phyloP scores from a whole-genome alignment of 2,888 invertebrate species.

The Agrotis puta region DNA sequence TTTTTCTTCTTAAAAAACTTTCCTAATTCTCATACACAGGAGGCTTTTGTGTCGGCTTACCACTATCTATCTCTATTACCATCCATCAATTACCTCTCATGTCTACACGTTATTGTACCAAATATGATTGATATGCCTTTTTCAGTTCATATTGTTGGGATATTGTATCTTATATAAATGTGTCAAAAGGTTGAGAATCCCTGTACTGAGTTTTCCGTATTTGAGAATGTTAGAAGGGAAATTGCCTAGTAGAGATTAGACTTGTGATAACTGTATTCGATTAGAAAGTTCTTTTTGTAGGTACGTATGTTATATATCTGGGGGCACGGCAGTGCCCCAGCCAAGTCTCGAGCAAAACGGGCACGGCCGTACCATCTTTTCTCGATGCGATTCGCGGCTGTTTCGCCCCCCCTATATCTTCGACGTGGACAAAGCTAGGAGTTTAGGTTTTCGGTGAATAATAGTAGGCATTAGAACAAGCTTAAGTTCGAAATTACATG shows the following conservation, averaged over 20 bases:
- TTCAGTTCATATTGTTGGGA: not conserved
- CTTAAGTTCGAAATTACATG: no score
- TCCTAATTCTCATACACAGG: no score
- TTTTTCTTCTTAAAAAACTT: no score
- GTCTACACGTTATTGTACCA: conserved; percentile 1
- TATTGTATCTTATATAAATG: conserved; percentile 10
- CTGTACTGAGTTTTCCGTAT: conserved; percentile 8
- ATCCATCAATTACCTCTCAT: conserved; percentile 15
- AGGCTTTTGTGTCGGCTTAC: not conserved
- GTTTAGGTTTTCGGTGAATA: no score
- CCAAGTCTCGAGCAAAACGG: no score
- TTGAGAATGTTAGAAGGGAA: conserved; percentile 1
- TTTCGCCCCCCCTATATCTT: no score
- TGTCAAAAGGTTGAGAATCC: conserved; percentile 27
- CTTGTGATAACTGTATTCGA: conserved; percentile 12
- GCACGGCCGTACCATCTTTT: no score
- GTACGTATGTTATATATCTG: no score
- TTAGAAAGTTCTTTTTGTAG: not conserved
- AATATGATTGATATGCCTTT: conserved; percentile 26
- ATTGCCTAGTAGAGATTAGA: conserved; percentile 20
- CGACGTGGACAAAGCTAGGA: no score
- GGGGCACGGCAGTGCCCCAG: no score
- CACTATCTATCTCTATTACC: not conserved
- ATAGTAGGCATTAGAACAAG: no score
- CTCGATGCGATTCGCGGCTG: no score